A percentile compares a stretch with the other conserved stretches of the same genome.
These are phyloP conservation scores for Eupithecia insigniata DNA, from an alignment of 2,888 invertebrate species.

Conservation along the genomic window DNA sequence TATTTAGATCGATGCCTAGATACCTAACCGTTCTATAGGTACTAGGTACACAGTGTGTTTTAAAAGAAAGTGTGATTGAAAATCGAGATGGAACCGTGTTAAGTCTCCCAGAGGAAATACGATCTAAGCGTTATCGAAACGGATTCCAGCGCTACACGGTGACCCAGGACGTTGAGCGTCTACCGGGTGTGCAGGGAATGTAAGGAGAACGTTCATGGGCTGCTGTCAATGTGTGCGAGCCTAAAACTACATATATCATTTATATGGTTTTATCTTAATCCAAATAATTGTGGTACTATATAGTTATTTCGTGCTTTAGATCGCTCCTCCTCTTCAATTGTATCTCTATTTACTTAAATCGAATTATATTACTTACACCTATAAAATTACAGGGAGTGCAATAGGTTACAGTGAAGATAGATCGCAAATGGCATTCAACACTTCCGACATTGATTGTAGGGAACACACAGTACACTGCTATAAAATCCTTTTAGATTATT, in stretches of 20 bases:
- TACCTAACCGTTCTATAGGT: not conserved
- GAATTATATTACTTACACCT: too few species aligned
- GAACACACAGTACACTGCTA: too few species aligned
- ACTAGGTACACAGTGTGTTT: not conserved
- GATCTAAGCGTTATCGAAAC: not conserved
- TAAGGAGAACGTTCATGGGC: not conserved
- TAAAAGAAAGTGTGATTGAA: not conserved
- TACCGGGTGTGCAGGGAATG: not conserved
- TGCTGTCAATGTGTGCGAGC: not conserved
- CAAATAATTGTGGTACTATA: too few species aligned
- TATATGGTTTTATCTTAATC: not conserved
- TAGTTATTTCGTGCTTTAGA: too few species aligned
- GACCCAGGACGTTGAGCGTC: not conserved
- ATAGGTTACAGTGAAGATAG: too few species aligned
- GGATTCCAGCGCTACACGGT: not conserved
- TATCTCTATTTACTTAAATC: too few species aligned
- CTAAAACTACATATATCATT: not conserved
- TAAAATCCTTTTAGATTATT: too few species aligned
- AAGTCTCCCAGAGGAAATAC: slow-evolving; percentile 5
- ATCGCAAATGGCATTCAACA: too few species aligned
- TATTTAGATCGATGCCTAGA: too few species aligned
- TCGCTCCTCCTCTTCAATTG: too few species aligned
- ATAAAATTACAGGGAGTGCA: too few species aligned
- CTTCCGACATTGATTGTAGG: too few species aligned
- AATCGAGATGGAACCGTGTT: not conserved